Conservation (phyloP, 2,888 invertebrate genomes). For the Escarpia spicata region DNA sequence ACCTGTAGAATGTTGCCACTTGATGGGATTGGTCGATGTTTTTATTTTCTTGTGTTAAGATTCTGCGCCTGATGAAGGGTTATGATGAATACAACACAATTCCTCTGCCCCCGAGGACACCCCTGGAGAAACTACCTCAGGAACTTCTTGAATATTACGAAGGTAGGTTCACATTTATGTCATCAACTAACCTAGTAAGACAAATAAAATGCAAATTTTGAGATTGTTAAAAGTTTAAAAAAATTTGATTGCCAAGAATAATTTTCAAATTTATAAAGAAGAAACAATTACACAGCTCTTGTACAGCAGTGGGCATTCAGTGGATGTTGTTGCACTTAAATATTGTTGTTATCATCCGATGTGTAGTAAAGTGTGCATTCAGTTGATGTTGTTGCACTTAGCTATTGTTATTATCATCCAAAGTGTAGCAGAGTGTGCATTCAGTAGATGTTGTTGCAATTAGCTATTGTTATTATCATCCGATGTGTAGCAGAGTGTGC, state of each 20-base stretch:
- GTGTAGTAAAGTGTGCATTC: no score
- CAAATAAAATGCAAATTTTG: not conserved
- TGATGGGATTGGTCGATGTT: no score
- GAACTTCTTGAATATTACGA: slow-evolving; percentile 64
- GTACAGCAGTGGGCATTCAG: not conserved
- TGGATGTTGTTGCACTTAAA: no score
- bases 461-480: no score
- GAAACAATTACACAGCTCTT: not conserved
- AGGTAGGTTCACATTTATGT: slow-evolving; percentile 45
- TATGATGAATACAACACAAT: slow-evolving; percentile 65
- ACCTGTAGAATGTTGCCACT: no score
- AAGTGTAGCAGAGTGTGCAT: no score
- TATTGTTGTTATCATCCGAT: no score
- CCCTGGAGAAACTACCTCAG: slow-evolving; percentile 64
- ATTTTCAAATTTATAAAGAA: not conserved
- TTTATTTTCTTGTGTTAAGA: slow-evolving; percentile 43
- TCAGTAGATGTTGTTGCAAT: no score
- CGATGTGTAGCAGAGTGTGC: no score
- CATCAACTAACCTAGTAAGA: not conserved
- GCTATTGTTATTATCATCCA: no score
- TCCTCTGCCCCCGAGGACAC: slow-evolving; percentile 61
- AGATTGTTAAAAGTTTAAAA: not conserved
- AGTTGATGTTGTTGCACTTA: no score
- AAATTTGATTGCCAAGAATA: not conserved
- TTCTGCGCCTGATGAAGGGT: slow-evolving; percentile 64